A percentile compares a stretch with the other conserved stretches of the same genome.
Evolutionary conservation across 2,797 vertebrate genomes (phyloP).

Genomic region (Geotrypetes seraphini): DNA sequence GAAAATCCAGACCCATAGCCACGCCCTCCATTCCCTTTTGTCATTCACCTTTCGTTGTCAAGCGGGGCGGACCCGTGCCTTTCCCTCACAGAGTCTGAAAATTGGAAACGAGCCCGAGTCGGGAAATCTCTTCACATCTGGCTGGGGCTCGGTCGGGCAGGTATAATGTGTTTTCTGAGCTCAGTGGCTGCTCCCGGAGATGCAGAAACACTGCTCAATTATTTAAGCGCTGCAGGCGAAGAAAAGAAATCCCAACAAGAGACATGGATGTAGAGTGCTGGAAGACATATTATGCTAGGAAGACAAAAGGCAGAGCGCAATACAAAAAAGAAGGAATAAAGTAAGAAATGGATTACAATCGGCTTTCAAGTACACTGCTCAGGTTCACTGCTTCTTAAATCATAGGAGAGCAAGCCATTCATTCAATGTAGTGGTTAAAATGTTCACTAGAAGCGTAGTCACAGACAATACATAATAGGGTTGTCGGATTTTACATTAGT

Average conservation of each 20-base stretch:
- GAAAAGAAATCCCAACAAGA: conserved; percentile 17
- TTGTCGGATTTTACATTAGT: too few species aligned
- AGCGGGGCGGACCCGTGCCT: too few species aligned
- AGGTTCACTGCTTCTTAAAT: too few species aligned
- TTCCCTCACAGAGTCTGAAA: conserved; percentile 18
- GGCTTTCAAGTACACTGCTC: too few species aligned
- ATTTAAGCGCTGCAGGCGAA: conserved; percentile 26
- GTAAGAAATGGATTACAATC: not conserved
- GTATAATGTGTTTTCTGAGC: conserved; percentile 38
- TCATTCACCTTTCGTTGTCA: not conserved
- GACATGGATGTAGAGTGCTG: conserved; percentile 12
- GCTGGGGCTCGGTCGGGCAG: conserved; percentile 53
- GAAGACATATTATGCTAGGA: conserved; percentile 8
- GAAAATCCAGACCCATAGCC: too few species aligned
- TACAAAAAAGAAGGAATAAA: not conserved
- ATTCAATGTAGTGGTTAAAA: too few species aligned
- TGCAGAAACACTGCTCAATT: conserved; percentile 15
- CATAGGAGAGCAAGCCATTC: too few species aligned
- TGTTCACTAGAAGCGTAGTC: too few species aligned
- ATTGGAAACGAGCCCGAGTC: conserved; percentile 31
- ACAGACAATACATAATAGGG: too few species aligned
- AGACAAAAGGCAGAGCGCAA: not conserved
- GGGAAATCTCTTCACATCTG: conserved; percentile 48
- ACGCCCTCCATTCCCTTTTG: not conserved
- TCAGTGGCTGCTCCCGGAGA: conserved; percentile 34